These are phyloP conservation scores for Fregetta grallaria DNA, from an alignment of 2,113 vertebrate species.

Conservation along the genomic window DNA sequence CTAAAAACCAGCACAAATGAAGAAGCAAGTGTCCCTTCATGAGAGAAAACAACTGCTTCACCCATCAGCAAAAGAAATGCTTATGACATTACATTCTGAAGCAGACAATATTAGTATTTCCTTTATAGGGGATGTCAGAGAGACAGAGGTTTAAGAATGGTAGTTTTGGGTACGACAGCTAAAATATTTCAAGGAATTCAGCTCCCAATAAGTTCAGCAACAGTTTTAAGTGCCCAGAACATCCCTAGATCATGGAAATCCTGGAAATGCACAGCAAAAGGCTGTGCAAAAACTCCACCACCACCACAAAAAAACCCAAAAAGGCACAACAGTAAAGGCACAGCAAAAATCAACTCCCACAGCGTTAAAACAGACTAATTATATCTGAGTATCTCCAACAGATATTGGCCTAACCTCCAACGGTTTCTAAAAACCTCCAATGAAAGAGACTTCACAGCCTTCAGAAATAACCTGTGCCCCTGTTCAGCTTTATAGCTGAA, in stretches of 20 bases:
- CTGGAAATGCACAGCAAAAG: background rate
- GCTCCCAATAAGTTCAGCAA: background rate
- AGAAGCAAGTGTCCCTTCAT: background rate
- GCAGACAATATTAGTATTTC: background rate
- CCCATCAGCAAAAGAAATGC: background rate
- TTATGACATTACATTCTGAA: background rate
- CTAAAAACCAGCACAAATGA: background rate
- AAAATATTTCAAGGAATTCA: background rate
- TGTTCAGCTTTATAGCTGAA: background rate
- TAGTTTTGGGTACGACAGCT: background rate
- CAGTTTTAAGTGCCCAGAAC: background rate
- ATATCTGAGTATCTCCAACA: background rate
- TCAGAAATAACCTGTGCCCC: background rate
- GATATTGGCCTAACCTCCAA: background rate
- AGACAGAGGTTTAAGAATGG: background rate
- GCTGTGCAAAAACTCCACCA: background rate
- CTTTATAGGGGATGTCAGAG: background rate
- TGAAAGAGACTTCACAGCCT: background rate
- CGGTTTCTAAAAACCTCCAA: background rate
- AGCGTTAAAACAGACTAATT: background rate
- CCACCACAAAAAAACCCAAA: background rate
- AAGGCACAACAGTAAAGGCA: background rate
- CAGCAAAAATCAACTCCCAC: background rate
- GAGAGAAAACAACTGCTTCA: background rate
- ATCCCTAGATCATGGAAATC: background rate